Conservation (phyloP, 2,113 vertebrate genomes). For the Chascanopsetta lugubris region DNA sequence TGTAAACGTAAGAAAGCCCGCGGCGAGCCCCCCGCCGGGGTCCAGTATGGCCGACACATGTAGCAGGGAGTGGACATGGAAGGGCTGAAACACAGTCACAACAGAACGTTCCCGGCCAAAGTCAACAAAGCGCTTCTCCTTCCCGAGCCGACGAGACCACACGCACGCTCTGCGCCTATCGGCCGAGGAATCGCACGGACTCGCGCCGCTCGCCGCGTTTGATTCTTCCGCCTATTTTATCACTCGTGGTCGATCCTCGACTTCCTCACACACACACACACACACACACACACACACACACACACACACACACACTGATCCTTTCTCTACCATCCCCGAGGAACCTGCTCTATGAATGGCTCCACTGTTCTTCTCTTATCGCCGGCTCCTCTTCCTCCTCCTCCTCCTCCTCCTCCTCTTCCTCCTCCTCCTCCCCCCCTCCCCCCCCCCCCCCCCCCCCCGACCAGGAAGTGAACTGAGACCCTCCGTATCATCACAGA, state of each 20-base stretch:
- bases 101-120: constrained; percentile 89
- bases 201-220: constrained; percentile 9
- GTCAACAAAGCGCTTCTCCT: constrained; percentile 87
- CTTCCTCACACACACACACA: not conserved
- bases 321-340: constrained; percentile 37
- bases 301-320: not conserved
- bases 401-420: constrained; percentile 48
- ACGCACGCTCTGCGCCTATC: constrained; percentile 57
- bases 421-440: constrained; percentile 47
- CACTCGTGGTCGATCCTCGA: constrained; percentile 24
- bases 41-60: constrained; percentile 50
- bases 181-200: constrained; percentile 44
- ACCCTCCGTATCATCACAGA: constrained; percentile 47
- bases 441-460: no score
- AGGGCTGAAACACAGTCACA: constrained; percentile 88
- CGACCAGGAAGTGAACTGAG: constrained; percentile 54
- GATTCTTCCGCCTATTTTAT: constrained; percentile 33
- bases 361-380: constrained; percentile 68
- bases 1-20: no score
- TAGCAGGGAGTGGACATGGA: constrained; percentile 38
- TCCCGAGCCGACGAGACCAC: constrained; percentile 85
- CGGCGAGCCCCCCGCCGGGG: no score
- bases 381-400: constrained; percentile 46
- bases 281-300: no score
- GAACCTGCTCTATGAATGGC: constrained; percentile 64